Evolutionary conservation across 1,140 invertebrate species (phyloP).

Genomic region (Planococcus citri): DNA sequence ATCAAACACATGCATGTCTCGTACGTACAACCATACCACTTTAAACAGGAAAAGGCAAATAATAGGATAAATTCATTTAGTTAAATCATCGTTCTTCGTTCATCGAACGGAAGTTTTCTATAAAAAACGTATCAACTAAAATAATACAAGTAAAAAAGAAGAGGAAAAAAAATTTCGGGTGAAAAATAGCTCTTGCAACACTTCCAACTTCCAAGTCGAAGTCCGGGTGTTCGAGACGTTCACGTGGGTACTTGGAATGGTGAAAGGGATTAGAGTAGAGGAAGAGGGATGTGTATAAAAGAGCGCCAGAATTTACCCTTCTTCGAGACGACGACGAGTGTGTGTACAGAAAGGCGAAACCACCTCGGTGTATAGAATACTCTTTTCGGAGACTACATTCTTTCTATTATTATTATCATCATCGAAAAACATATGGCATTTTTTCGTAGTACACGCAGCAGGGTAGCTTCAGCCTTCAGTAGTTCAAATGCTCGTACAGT

Average conservation of each 20-base stretch:
- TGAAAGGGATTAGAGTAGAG: too few relatives aligned
- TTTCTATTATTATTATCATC: not conserved
- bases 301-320: not conserved
- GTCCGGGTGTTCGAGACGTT: too few relatives aligned
- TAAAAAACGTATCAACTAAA: not conserved
- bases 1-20: not conserved
- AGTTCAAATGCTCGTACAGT: too few relatives aligned
- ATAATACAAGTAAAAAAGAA: too few relatives aligned
- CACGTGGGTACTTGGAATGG: too few relatives aligned
- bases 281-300: too few relatives aligned
- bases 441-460: not conserved
- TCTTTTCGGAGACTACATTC: not conserved
- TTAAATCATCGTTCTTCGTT: too few relatives aligned
- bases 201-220: too few relatives aligned
- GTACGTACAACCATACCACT: not conserved
- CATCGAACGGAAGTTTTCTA: not conserved
- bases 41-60: conserved; percentile 7
- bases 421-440: conserved; percentile 7
- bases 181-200: too few relatives aligned
- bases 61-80: not conserved
- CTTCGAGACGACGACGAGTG: not conserved
- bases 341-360: not conserved
- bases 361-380: not conserved
- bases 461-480: not conserved
- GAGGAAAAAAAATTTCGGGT: not conserved